Percentiles rank a stretch among this genome's conserved stretches.
Evolutionary conservation across 2,113 vertebrate species (phyloP).

Genomic region (Otus sunia): DNA sequence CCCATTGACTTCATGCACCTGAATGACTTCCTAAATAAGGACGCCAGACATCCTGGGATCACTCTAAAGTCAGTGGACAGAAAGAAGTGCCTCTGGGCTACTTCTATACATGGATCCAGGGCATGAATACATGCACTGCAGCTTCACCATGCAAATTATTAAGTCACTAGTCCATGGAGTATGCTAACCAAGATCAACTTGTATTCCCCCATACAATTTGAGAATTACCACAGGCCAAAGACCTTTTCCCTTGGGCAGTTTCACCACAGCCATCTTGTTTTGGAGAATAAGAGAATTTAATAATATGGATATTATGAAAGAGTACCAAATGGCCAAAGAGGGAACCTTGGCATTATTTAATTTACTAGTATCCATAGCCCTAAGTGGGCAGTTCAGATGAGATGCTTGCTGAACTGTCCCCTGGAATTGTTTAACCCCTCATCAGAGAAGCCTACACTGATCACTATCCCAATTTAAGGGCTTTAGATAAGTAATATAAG

Average conservation of each 20-base stretch:
- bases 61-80: not conserved
- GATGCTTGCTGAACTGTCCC: not conserved
- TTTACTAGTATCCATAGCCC: not conserved
- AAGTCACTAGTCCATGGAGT: not conserved
- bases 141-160: not conserved
- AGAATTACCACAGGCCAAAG: not conserved
- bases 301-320: not conserved
- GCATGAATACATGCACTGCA: not conserved
- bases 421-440: not conserved
- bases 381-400: not conserved
- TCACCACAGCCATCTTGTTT: not conserved
- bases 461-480: not conserved
- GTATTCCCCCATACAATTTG: not conserved
- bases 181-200: not conserved
- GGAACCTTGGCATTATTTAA: not conserved
- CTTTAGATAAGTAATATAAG: not conserved
- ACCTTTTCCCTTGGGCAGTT: not conserved
- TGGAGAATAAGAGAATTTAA: not conserved
- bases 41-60: not conserved
- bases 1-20: not conserved
- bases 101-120: not conserved
- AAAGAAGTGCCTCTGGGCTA: not conserved
- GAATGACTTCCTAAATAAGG: not conserved
- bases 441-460: not conserved
- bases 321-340: not conserved